A percentile compares a stretch with the other conserved stretches of the same genome.
These are phyloP conservation scores for Gambelia wislizenii DNA, from an alignment of 2,797 vertebrate genomes.

Conservation along the genomic window DNA sequence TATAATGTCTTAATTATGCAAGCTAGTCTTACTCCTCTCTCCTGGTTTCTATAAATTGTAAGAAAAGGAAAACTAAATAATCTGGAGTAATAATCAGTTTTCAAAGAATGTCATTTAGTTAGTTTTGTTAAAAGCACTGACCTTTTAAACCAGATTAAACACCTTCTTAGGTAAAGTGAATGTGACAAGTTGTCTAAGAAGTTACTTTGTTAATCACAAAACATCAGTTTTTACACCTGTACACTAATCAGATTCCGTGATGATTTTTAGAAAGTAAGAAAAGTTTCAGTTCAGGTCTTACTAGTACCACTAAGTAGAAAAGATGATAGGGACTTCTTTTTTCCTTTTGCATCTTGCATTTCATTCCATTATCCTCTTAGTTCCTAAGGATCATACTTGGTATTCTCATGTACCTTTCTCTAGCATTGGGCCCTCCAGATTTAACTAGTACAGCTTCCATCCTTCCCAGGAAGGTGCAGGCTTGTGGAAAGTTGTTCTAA, in stretches of 20 bases:
- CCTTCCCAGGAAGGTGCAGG: too few relatives aligned
- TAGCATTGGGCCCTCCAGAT: too few relatives aligned
- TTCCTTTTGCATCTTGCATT: background rate
- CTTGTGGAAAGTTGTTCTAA: background rate
- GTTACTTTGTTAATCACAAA: background rate
- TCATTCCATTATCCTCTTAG: background rate
- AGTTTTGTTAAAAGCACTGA: background rate
- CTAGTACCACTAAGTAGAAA: background rate
- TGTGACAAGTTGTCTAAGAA: background rate
- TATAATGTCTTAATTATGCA: too few relatives aligned
- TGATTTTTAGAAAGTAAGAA: background rate
- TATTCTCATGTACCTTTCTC: too few relatives aligned
- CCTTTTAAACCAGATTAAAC: constrained; percentile 2
- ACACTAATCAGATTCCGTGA: background rate
- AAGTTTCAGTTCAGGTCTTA: background rate
- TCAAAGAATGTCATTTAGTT: background rate
- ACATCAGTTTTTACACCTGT: background rate
- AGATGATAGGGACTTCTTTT: background rate
- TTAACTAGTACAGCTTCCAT: too few relatives aligned
- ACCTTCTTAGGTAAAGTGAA: background rate
- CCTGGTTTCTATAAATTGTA: too few relatives aligned
- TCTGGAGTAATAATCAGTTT: background rate
- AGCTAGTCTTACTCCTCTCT: too few relatives aligned
- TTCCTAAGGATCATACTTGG: too few relatives aligned
- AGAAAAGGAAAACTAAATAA: too few relatives aligned